Evolutionary conservation across 2,797 vertebrate species (phyloP).

Genomic region (Danio aesculapii): DNA sequence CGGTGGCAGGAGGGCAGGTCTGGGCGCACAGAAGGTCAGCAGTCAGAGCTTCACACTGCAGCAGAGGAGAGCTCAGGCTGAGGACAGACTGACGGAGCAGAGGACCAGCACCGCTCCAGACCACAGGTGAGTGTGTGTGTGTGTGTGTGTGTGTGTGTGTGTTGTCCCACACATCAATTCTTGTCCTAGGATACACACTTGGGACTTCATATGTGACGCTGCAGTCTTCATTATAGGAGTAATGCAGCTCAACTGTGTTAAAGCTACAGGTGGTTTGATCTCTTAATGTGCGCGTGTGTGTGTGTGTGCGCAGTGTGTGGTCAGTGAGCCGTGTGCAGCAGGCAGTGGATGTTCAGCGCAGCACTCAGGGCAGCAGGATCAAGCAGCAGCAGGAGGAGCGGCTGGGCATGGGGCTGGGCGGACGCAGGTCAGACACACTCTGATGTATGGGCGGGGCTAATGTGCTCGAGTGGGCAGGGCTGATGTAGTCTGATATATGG

Average conservation of each 20-base stretch:
- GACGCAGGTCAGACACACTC: slow-evolving; percentile 81
- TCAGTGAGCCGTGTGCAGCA: slow-evolving; percentile 77
- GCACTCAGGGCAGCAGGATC: slow-evolving; percentile 73
- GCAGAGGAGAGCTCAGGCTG: slow-evolving; percentile 92
- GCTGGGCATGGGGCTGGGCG: slow-evolving; percentile 92
- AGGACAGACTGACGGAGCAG: slow-evolving; percentile 83
- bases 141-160: no score
- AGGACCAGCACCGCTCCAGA: slow-evolving; percentile 63
- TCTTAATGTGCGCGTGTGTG: neutral
- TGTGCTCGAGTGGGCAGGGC: no score
- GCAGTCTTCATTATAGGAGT: no score
- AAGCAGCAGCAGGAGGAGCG: slow-evolving; percentile 89
- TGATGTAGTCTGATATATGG: no score
- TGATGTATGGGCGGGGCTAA: neutral
- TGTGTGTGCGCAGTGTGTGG: neutral
- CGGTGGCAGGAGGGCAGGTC: slow-evolving; percentile 88
- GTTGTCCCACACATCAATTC: no score
- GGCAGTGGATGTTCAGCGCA: slow-evolving; percentile 83
- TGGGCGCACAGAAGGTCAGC: slow-evolving; percentile 95
- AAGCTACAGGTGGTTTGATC: no score
- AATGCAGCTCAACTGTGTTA: no score
- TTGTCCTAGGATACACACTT: no score
- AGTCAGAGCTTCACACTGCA: slow-evolving; percentile 87
- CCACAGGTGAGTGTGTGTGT: slow-evolving; percentile 72
- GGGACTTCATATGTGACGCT: no score